These are phyloP conservation scores for Heterotilapia buettikoferi DNA, from an alignment of 2,113 vertebrate genomes.

Conservation along the genomic window DNA sequence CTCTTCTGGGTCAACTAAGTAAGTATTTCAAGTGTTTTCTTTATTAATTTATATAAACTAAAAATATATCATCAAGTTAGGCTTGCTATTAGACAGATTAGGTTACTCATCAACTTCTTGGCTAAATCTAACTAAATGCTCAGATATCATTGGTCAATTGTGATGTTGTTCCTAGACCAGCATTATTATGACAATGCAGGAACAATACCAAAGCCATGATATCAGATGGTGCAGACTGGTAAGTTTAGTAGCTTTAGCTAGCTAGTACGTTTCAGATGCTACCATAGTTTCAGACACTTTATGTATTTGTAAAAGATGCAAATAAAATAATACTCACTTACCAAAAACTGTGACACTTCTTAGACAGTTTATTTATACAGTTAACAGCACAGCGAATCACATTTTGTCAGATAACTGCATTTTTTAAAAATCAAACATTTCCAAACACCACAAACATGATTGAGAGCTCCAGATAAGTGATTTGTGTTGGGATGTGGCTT, in stretches of 20 bases:
- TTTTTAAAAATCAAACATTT: accelerated
- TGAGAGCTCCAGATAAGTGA: neutral
- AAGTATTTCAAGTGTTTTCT: neutral
- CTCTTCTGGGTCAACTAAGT: neutral
- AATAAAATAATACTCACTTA: neutral
- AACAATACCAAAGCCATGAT: neutral
- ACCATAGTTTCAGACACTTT: neutral
- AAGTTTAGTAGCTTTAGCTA: neutral
- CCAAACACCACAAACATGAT: neutral
- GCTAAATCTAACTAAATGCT: neutral
- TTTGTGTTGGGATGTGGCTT: neutral
- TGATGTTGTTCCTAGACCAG: neutral
- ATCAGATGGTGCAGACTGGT: neutral
- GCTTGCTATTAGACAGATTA: neutral
- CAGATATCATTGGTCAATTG: accelerated
- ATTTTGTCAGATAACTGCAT: neutral
- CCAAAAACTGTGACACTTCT: neutral
- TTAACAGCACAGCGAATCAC: neutral
- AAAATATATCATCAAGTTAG: neutral
- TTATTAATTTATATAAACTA: neutral
- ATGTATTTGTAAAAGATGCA: neutral
- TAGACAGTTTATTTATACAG: neutral
- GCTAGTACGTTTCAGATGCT: accelerated
- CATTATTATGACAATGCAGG: neutral
- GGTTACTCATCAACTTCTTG: neutral